Evolutionary conservation across 2,113 vertebrate genomes (phyloP).

Genomic region (Toxotes jaculatrix): DNA sequence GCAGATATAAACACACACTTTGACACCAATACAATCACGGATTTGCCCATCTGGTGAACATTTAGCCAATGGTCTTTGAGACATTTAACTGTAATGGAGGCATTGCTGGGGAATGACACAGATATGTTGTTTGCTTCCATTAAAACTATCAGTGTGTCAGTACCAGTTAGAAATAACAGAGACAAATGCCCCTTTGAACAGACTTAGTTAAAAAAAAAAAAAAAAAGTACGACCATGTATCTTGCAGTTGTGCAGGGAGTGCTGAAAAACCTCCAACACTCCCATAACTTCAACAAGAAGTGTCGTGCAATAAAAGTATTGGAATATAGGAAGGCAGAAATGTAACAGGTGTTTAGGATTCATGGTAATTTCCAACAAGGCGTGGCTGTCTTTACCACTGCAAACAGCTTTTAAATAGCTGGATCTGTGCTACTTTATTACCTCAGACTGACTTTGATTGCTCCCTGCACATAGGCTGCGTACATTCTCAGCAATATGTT

Average conservation of each 20-base stretch:
- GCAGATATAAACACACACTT: conserved; percentile 21
- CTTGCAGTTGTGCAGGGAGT: too few relatives aligned
- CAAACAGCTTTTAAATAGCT: conserved; percentile 38
- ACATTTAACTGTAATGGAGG: conserved; percentile 30
- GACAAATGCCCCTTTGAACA: background rate
- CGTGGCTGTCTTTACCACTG: conserved; percentile 26
- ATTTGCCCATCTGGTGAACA: conserved; percentile 57
- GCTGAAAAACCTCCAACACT: too few relatives aligned
- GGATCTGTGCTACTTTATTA: conserved; percentile 48
- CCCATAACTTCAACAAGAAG: background rate
- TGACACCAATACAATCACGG: conserved; percentile 27
- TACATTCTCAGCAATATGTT: conserved; percentile 13
- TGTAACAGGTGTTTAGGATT: conserved; percentile 11
- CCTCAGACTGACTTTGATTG: conserved; percentile 38
- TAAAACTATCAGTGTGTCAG: conserved; percentile 20
- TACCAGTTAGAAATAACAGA: conserved; percentile 5
- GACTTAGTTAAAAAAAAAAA: background rate
- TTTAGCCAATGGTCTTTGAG: conserved; percentile 38
- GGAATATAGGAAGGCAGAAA: background rate
- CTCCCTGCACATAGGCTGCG: conserved; percentile 27
- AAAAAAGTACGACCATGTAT: too few relatives aligned
- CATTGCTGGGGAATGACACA: conserved; percentile 19
- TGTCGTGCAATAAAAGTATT: background rate
- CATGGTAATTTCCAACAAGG: conserved; percentile 30
- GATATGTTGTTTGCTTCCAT: conserved; percentile 36